Evolutionary conservation across 1,140 invertebrate genomes (phyloP).

Genomic region (Zaprionus tsacasi): DNA sequence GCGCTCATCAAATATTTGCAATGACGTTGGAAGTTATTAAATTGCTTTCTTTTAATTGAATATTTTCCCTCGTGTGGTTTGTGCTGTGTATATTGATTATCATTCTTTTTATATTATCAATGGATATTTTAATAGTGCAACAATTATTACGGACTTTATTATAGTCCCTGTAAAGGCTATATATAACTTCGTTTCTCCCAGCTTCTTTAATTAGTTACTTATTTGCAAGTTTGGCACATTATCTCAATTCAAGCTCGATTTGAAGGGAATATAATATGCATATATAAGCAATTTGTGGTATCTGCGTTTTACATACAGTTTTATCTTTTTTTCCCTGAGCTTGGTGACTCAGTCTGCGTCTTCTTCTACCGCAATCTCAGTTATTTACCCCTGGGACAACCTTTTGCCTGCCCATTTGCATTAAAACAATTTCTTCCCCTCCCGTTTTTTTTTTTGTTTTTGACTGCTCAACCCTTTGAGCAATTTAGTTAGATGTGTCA

Average conservation of each 20-base stretch:
- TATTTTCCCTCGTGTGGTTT: not conserved
- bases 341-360: conserved; percentile 2
- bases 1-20: not conserved
- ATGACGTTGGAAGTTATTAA: not conserved
- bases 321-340: not conserved
- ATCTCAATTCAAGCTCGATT: not conserved
- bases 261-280: not conserved
- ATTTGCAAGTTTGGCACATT: not conserved
- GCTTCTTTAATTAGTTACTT: not conserved
- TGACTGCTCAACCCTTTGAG: conserved; percentile 44
- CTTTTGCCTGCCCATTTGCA: conserved; percentile 41
- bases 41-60: not conserved
- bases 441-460: not conserved
- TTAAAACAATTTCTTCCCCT: conserved; percentile 30
- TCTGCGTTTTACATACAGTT: not conserved
- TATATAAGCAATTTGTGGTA: conserved; percentile 8
- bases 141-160: no score
- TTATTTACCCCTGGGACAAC: conserved; percentile 36
- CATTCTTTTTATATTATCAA: no score
- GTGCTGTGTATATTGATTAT: not conserved
- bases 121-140: no score
- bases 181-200: no score
- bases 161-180: no score
- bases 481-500: conserved; percentile 21
- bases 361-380: conserved; percentile 49